Conservation (phyloP, 1,140 invertebrate genomes). For the Scaptomyza graminum region DNA sequence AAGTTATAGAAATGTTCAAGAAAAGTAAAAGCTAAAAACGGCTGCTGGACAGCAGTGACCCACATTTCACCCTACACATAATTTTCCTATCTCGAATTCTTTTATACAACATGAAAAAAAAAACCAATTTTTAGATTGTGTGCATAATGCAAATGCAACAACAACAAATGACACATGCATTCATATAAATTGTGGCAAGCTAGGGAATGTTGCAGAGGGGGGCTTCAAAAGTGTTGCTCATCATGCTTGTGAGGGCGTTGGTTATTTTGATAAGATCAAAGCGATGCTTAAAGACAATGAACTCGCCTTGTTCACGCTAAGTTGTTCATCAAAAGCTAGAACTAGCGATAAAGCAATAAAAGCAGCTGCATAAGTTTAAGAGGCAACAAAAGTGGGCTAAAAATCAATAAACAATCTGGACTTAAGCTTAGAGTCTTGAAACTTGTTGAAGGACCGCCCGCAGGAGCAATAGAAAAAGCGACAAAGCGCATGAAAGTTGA, state of each 20-base stretch:
- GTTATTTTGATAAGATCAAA: constrained; percentile 6
- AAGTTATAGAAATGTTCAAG: constrained; percentile 46
- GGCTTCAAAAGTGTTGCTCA: constrained; percentile 9
- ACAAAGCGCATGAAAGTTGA: constrained; percentile 76
- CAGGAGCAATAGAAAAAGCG: constrained; percentile 64
- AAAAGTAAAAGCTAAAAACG: constrained; percentile 44
- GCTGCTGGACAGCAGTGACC: constrained; percentile 65
- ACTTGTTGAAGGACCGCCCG: constrained; percentile 34
- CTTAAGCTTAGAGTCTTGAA: constrained; percentile 15
- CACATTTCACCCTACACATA: constrained; percentile 55
- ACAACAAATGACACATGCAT: constrained; percentile 23
- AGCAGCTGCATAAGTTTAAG: constrained; percentile 1
- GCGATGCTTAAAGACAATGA: constrained; percentile 17
- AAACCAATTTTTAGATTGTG: constrained; percentile 18
- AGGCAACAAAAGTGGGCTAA: constrained; percentile 19
- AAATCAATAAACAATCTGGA: constrained; percentile 66
- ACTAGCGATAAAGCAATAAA: constrained; percentile 28
- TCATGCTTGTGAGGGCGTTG: constrained; percentile 11
- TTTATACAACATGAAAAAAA: constrained; percentile 22
- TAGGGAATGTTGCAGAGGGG: background rate
- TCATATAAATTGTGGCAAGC: constrained; percentile 1
- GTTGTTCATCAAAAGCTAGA: background rate
- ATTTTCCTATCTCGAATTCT: constrained; percentile 26
- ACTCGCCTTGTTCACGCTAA: constrained; percentile 5
- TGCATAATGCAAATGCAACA: constrained; percentile 76